These are phyloP conservation scores for Rhopilema esculentum DNA, from an alignment of 30 jellyfish, hydroid and myxozoan species.

Conservation along the genomic window DNA sequence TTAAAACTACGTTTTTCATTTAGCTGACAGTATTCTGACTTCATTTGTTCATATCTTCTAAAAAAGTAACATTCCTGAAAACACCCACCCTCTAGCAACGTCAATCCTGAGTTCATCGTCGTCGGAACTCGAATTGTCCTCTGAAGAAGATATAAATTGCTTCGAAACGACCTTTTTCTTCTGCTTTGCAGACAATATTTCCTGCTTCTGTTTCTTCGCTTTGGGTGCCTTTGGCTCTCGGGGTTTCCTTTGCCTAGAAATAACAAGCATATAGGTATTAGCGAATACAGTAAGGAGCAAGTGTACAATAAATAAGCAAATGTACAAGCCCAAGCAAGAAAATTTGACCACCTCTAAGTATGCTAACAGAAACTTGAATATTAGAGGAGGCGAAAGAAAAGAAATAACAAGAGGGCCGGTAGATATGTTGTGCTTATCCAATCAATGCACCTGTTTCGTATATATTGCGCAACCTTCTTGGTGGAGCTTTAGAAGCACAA, in stretches of 20 bases:
- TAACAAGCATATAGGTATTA: not conserved
- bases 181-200: slow-evolving; percentile 88
- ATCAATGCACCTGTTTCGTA: too few relatives aligned
- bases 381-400: too few relatives aligned
- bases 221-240: slow-evolving; percentile 83
- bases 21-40: too few relatives aligned
- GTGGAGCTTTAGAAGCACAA: too few relatives aligned
- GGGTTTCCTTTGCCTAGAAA: slow-evolving; percentile 60
- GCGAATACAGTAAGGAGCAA: not conserved
- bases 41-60: too few relatives aligned
- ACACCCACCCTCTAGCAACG: slow-evolving; percentile 61
- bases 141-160: slow-evolving; percentile 91
- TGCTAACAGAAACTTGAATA: not conserved
- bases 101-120: slow-evolving; percentile 78
- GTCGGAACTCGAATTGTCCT: slow-evolving; percentile 84
- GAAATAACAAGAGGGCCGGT: too few relatives aligned
- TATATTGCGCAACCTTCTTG: too few relatives aligned
- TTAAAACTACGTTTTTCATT: too few relatives aligned
- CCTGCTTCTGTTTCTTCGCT: slow-evolving; percentile 75
- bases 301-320: too few relatives aligned
- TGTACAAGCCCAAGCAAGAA: not conserved
- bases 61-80: too few relatives aligned
- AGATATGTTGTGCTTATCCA: too few relatives aligned
- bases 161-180: slow-evolving; percentile 90
- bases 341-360: too few relatives aligned